A percentile compares a stretch with the other conserved stretches of the same genome.
These are phyloP conservation scores for Heterodera carotae DNA, from an alignment of 1,140 invertebrate genomes.

Conservation along the genomic window DNA sequence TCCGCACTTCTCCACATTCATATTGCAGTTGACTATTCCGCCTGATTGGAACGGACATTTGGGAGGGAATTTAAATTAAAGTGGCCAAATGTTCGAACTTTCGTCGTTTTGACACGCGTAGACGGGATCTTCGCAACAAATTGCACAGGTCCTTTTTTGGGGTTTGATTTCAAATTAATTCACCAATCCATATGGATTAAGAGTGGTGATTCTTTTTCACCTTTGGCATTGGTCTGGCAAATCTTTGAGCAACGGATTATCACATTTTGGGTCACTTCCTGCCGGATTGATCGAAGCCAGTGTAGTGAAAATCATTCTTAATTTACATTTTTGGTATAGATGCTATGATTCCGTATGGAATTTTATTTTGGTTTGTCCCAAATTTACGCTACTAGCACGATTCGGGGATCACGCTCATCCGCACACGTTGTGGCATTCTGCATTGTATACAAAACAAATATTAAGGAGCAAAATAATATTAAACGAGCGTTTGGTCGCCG, in stretches of 20 bases:
- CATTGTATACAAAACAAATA: too few species aligned
- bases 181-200: background rate
- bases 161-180: background rate
- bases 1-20: slow-evolving; percentile 46
- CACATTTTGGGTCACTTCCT: slow-evolving; percentile 49
- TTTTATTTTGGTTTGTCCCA: slow-evolving; percentile 13
- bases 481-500: too few species aligned
- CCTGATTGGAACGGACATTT: slow-evolving; percentile 25
- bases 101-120: slow-evolving; percentile 56
- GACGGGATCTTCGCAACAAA: slow-evolving; percentile 53
- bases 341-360: background rate
- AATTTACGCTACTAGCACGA: slow-evolving; percentile 43
- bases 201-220: too few species aligned
- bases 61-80: background rate
- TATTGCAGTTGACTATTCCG: slow-evolving; percentile 52
- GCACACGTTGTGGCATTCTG: slow-evolving; percentile 47
- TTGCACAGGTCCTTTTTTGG: slow-evolving; percentile 47
- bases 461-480: too few species aligned
- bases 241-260: slow-evolving; percentile 56
- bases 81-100: slow-evolving; percentile 34
- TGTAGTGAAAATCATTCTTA: slow-evolving; percentile 41
- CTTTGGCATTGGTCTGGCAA: slow-evolving; percentile 50
- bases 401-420: slow-evolving; percentile 48
- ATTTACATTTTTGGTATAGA: too few species aligned
- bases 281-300: slow-evolving; percentile 38